Conservation (phyloP, 2,888 invertebrate species). For the Drosophila tanythrix region DNA sequence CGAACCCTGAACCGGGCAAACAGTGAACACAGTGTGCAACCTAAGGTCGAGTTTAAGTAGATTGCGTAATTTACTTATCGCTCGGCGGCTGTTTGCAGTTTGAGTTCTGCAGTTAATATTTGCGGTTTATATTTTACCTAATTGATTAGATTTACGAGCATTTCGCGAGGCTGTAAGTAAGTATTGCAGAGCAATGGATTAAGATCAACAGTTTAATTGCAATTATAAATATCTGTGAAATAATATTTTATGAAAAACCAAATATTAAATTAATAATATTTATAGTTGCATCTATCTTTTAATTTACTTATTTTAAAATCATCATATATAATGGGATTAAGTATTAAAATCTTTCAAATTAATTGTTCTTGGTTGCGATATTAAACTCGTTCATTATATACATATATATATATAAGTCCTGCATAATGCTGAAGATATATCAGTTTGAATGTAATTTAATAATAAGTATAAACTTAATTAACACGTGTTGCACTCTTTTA, state of each 20-base stretch:
- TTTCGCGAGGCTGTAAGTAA: neutral
- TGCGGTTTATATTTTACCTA: conserved; percentile 16
- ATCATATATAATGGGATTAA: conserved; percentile 1
- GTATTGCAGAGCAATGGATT: neutral
- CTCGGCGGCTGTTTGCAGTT: conserved; percentile 44
- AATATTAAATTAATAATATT: too few relatives aligned
- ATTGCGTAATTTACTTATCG: conserved; percentile 59
- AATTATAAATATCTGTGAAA: neutral
- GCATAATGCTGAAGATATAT: neutral
- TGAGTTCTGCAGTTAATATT: conserved; percentile 28
- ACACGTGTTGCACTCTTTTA: conserved; percentile 13
- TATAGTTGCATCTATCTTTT: neutral
- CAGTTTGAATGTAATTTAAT: neutral
- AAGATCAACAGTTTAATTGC: neutral
- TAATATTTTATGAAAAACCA: neutral
- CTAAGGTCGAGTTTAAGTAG: conserved; percentile 48
- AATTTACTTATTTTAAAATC: neutral
- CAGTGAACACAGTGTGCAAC: conserved; percentile 1
- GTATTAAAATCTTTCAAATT: conserved; percentile 12
- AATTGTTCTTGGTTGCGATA: neutral
- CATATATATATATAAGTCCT: neutral
- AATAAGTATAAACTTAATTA: conserved; percentile 36
- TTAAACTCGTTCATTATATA: neutral
- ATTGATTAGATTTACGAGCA: conserved; percentile 32
- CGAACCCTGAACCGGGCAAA: conserved; percentile 3